These are phyloP conservation scores for Teleogryllus oceanicus DNA, from an alignment of 2,888 invertebrate species.

Conservation along the genomic window DNA sequence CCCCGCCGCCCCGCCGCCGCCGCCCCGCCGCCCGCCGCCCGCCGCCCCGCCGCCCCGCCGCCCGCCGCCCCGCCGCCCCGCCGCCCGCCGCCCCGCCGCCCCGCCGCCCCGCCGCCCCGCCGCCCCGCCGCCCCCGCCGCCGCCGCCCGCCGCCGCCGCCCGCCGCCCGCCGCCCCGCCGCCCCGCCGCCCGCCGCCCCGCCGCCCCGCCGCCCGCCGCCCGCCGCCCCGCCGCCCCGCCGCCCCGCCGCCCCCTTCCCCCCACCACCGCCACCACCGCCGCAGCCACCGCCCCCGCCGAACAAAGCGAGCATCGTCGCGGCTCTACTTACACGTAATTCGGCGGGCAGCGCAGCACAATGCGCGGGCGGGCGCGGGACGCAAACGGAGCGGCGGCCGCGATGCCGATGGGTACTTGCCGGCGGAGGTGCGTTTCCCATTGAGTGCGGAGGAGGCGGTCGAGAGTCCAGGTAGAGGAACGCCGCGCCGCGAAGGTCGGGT, in stretches of 20 bases:
- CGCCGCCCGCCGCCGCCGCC: no score
- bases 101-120: not conserved
- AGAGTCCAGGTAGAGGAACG: not conserved
- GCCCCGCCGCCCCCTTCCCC: no score
- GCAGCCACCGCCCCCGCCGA: not conserved
- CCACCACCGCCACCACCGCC: no score
- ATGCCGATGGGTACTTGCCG: not conserved
- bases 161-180: no score
- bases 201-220: not conserved
- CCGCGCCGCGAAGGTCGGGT: not conserved
- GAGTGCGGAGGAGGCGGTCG: not conserved
- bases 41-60: no score
- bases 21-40: no score
- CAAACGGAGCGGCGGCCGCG: not conserved
- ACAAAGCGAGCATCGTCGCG: not conserved
- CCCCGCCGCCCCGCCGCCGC: no score
- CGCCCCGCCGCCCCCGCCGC: no score
- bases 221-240: not conserved
- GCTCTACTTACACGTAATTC: constrained; percentile 10
- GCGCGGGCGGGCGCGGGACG: not conserved
- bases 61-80: no score
- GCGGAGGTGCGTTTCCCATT: not conserved
- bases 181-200: not conserved
- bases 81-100: no score
- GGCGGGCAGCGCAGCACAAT: not conserved